Conservation (phyloP, 2,888 invertebrate species). For the Drosophila meridionalis region DNA sequence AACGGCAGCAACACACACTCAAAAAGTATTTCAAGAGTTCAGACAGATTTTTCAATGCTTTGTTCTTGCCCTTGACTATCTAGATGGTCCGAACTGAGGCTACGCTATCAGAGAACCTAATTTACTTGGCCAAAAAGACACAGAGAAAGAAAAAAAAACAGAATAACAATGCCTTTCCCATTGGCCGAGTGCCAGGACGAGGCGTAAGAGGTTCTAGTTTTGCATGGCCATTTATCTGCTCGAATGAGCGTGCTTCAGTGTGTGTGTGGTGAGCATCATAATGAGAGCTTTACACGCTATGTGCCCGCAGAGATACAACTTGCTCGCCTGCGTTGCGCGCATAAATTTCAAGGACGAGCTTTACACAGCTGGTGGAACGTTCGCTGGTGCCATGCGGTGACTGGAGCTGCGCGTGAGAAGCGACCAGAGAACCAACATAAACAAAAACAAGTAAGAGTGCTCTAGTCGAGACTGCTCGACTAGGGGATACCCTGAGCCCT, state of each 20-base stretch:
- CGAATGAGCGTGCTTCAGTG: slow-evolving; percentile 11
- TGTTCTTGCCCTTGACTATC: slow-evolving; percentile 34
- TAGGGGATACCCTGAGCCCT: too few relatives aligned
- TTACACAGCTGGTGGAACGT: slow-evolving; percentile 23
- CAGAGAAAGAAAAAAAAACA: slow-evolving; percentile 19
- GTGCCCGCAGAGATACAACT: slow-evolving; percentile 45
- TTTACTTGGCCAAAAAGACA: slow-evolving; percentile 25
- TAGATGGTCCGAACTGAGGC: slow-evolving; percentile 49
- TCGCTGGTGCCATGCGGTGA: slow-evolving; percentile 47
- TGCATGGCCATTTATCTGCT: slow-evolving; percentile 63
- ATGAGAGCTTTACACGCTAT: slow-evolving; percentile 77
- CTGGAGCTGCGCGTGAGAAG: slow-evolving; percentile 43
- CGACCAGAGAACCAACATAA: slow-evolving; percentile 50
- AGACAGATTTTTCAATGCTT: slow-evolving; percentile 30
- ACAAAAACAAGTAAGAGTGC: slow-evolving; percentile 40
- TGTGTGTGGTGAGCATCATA: slow-evolving; percentile 56
- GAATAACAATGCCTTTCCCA: slow-evolving; percentile 58
- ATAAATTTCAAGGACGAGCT: slow-evolving; percentile 76
- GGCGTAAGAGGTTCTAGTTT: slow-evolving; percentile 55
- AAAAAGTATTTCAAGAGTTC: slow-evolving; percentile 21
- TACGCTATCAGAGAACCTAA: slow-evolving; percentile 33
- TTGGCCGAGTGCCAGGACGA: slow-evolving; percentile 71
- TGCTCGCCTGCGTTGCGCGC: slow-evolving; percentile 71
- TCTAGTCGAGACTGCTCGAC: too few relatives aligned
- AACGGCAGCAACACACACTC: slow-evolving; percentile 12